Evolutionary conservation across 1,140 invertebrate species (phyloP), one percentile per base, ranked within the genome.

Genomic region (Drosophila virilis): DNA sequence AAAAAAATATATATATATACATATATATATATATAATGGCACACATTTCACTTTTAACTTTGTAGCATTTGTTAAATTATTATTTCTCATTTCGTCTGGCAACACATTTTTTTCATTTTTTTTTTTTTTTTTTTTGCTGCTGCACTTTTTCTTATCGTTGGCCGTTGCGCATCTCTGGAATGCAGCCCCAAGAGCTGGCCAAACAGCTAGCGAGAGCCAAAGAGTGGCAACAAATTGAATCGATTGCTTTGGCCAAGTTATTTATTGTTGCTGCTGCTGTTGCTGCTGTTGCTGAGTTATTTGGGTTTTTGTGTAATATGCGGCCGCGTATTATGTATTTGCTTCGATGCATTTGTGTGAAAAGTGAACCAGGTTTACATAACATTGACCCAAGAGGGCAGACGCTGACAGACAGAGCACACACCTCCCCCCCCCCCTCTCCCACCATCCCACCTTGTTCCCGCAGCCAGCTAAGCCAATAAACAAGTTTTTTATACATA

Each of bases 301-400:
- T 88, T 86, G 66, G 83, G 83, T 83, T 88, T 89, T 88, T 88
- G 84, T 89, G 83, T 88, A 89, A 88, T 88, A 89, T 80, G 77
- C 74, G 75, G 37, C 62, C 68, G 66, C 65, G 73, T 79, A 76
- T 83, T 83, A 80, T 83, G 80, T 76, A 35, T 72, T 57, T 48
- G 55, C 40, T 74, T 61, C 62, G 78, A 72, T 74, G 74, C 60
- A 40, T 75, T 69, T 72, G 70, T 70, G 72, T 48, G 54, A 83
- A 88, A 88, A 89, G 84, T 88, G 84, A 88, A 88, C 84, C 84
- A 88, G 80, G 84, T 89, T 88, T 88, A 89, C 84, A 88, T 88
- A 88, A 88, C 84, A 88, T 88, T 88, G 84, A 88, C 84, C 84
- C 84, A 88, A 61, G 65, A 60, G 64, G 71, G 57, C 62, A 69